Evolutionary conservation across 2,797 vertebrate genomes (phyloP), one percentile per base, ranked within the genome.

Genomic region (Bucorvus abyssinicus): DNA sequence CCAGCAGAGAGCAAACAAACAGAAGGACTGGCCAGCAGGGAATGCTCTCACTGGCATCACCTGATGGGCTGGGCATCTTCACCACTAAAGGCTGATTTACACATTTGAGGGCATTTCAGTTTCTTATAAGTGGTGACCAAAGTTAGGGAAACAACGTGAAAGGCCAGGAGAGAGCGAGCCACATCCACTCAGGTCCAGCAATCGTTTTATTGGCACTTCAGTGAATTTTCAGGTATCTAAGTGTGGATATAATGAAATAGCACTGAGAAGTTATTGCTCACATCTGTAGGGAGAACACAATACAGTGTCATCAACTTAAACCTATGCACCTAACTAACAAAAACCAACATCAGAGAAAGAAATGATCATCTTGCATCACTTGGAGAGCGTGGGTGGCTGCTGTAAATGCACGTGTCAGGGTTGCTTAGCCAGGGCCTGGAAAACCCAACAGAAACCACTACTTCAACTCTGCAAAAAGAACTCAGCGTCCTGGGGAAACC

Each of bases 131-230:
- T 3, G 9, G 34, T 57, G 77, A 49, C 20, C 75, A n/a, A 78
- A 78, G 42, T 52, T 9, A 63, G 10, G 40, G 84, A 74, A 87
- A 50, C 29, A 88, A 44, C 23, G 24, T 8, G 5, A 49, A 74
- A 67, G 32, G 38, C 27, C 0, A 4, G 57, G 68, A 76, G 32
- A 84, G 67, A 78, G 17, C 1, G 0, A 0, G 2, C 16, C 24
- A 52, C 1, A 0, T 70, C 60, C 53, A 38, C 24, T 42, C 16
- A 42, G 53, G 67, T 34, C 50, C 60, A 81, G 42, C 2, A 19
- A 63, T 6, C 1, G 0, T 13, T 77, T 69, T 30, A 70, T 29
- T 12, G 42, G 36, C 15, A 53, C 5, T 34, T 67, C 47, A 78
- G 69, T 44, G 53, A 26, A 32, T 61, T 49, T 55, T 38, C 32